These are phyloP conservation scores for Balanococcus diminutus DNA, from an alignment of 2,888 invertebrate genomes.

Conservation along the genomic window DNA sequence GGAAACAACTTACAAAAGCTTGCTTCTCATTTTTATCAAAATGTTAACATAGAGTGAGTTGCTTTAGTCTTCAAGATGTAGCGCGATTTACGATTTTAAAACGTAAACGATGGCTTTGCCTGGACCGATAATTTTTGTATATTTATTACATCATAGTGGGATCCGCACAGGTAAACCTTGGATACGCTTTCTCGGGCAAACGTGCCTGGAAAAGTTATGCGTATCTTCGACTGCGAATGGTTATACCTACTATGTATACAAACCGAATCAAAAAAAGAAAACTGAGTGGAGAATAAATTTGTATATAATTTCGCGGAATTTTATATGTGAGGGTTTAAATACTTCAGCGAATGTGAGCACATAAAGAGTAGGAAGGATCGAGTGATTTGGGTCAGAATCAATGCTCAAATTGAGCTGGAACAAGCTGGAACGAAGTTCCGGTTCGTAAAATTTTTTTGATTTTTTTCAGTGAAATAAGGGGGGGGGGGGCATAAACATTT, in stretches of 20 bases:
- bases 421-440: too few species aligned
- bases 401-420: too few species aligned
- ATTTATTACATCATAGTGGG: constrained; percentile 13
- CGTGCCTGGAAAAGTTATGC: neutral
- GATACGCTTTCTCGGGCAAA: neutral
- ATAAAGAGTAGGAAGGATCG: too few species aligned
- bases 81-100: constrained; percentile 16
- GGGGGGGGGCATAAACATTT: too few species aligned
- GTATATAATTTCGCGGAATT: too few species aligned
- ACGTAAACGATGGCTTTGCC: neutral
- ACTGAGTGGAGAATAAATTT: neutral
- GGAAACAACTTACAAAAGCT: constrained; percentile 43
- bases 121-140: constrained; percentile 9
- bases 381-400: too few species aligned
- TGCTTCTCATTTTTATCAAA: constrained; percentile 16
- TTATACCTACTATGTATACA: neutral
- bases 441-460: too few species aligned
- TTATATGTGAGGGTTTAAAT: too few species aligned
- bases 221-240: neutral
- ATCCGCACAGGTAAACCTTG: neutral
- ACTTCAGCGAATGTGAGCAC: too few species aligned
- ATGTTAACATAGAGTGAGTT: constrained; percentile 20
- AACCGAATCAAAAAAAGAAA: neutral
- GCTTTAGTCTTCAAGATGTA: neutral
- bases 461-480: too few species aligned